phyloP scores from a whole-genome alignment of 2,113 vertebrate genomes.

The Ranitomeya variabilis region DNA sequence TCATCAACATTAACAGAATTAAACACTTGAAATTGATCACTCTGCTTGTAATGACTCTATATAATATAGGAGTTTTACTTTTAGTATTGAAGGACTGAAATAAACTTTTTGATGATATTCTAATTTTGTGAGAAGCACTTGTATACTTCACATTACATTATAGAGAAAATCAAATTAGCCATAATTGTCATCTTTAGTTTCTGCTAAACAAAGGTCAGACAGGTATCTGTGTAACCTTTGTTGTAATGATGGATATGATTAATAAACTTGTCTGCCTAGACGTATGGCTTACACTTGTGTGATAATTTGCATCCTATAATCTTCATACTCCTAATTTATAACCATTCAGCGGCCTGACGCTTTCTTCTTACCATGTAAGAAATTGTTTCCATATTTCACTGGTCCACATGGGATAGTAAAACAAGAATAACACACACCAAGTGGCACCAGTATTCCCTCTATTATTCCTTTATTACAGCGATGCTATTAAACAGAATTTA shows the following conservation, averaged over 20 bases:
- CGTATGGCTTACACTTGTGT: background rate
- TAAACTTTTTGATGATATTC: no score
- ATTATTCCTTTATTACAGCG: background rate
- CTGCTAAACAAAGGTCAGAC: background rate
- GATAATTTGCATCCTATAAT: background rate
- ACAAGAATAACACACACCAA: conserved; percentile 1
- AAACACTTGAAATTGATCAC: no score
- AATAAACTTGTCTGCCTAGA: background rate
- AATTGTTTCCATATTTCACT: conserved; percentile 3
- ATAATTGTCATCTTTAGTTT: background rate
- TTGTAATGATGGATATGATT: background rate
- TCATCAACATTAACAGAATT: no score
- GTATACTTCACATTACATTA: no score
- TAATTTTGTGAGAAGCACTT: no score
- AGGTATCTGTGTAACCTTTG: background rate
- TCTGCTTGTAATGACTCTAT: no score
- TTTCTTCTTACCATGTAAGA: background rate
- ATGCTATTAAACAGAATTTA: background rate
- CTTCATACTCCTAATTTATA: conserved; percentile 9
- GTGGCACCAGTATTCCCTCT: background rate
- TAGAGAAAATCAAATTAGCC: no score
- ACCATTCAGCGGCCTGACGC: background rate
- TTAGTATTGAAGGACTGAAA: no score
- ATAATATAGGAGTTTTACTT: no score
- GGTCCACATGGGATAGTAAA: background rate